Evolutionary conservation across 2,113 vertebrate genomes (phyloP).

Genomic region (Colius striatus): DNA sequence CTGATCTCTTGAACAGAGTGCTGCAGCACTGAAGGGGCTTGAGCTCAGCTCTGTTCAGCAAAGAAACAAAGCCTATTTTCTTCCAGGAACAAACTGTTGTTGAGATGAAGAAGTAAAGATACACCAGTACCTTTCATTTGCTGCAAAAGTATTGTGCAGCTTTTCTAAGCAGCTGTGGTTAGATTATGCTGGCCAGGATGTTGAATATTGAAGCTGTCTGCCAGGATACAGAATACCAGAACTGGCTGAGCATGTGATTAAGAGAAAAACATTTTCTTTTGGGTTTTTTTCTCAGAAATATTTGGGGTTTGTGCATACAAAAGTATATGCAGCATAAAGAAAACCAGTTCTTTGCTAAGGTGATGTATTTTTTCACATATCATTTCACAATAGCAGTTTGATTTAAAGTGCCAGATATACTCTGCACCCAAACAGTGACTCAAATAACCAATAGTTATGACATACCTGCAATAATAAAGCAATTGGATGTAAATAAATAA

Average conservation of each 20-base stretch:
- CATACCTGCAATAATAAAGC: slow-evolving; percentile 67
- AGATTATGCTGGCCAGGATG: neutral
- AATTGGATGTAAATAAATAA: slow-evolving; percentile 62
- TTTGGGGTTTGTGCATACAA: neutral
- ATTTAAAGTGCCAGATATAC: neutral
- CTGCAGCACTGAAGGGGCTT: neutral
- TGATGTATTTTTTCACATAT: neutral
- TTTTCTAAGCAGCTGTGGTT: neutral
- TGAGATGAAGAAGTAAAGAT: neutral
- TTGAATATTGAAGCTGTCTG: neutral
- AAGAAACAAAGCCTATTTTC: neutral
- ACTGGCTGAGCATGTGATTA: neutral
- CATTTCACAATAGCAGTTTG: neutral
- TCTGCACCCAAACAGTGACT: slow-evolving; percentile 24
- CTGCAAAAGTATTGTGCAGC: neutral
- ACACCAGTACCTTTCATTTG: neutral
- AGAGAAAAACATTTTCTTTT: neutral
- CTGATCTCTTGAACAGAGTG: neutral
- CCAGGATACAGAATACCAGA: neutral
- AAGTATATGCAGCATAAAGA: neutral
- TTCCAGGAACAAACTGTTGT: neutral
- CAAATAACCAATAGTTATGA: slow-evolving; percentile 30
- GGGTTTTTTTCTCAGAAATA: neutral
- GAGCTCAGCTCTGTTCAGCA: neutral
- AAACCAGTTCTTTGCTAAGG: neutral